Percentiles rank a stretch among this genome's conserved stretches.
Evolutionary conservation across 2,113 vertebrate genomes (phyloP).

Genomic region (Suricata suricatta): DNA sequence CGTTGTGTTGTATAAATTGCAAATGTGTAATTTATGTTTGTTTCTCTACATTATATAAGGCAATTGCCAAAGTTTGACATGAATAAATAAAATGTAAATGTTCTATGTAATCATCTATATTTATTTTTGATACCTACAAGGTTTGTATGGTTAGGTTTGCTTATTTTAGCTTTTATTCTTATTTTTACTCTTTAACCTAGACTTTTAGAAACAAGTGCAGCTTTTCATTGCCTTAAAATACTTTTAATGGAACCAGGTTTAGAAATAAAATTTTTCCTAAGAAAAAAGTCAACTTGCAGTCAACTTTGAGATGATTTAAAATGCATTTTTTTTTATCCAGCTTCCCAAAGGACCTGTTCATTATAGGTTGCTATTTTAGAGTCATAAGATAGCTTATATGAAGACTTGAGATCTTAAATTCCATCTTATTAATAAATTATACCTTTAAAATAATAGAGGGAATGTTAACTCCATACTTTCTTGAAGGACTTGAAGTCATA

Average conservation of each 20-base stretch:
- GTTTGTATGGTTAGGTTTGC: background rate
- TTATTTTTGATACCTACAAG: background rate
- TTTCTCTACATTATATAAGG: background rate
- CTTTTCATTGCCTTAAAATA: background rate
- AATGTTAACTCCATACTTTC: background rate
- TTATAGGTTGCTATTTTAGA: slow-evolving; percentile 30
- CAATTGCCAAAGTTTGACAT: slow-evolving; percentile 1
- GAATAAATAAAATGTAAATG: slow-evolving; percentile 52
- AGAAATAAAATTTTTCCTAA: slow-evolving; percentile 42
- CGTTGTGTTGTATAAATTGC: slow-evolving; percentile 39
- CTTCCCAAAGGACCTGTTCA: background rate
- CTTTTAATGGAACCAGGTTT: slow-evolving; percentile 29
- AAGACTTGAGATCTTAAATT: slow-evolving; percentile 37
- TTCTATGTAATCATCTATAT: background rate
- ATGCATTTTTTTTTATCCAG: background rate
- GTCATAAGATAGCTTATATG: slow-evolving; percentile 5
- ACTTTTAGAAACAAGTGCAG: slow-evolving; percentile 25
- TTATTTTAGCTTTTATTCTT: slow-evolving; percentile 32
- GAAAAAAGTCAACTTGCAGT: background rate
- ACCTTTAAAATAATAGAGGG: slow-evolving; percentile 28
- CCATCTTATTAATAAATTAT: slow-evolving; percentile 35
- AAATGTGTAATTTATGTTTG: slow-evolving; percentile 54
- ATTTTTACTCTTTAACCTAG: background rate
- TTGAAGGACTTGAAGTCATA: background rate
- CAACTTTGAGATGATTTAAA: background rate